Evolutionary conservation across 2,888 invertebrate species (phyloP).

Genomic region (Muscina levida): DNA sequence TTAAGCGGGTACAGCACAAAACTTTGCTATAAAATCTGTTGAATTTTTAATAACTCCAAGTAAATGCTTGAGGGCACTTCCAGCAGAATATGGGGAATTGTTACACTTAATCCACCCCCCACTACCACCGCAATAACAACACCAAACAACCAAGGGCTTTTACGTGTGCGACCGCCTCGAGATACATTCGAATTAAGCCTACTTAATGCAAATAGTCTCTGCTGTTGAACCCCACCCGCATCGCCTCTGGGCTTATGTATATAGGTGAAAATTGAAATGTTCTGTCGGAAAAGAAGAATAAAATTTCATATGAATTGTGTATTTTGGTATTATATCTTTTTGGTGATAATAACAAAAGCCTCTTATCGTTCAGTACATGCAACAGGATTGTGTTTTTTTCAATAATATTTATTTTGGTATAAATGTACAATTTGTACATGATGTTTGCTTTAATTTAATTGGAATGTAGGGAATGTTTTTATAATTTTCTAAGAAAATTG

Average conservation of each 20-base stretch:
- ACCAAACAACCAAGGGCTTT: background rate
- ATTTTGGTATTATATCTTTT: conserved; percentile 52
- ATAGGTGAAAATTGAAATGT: conserved; percentile 50
- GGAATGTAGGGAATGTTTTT: too few relatives aligned
- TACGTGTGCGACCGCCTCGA: conserved; percentile 37
- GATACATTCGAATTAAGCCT: conserved; percentile 47
- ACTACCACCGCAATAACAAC: conserved; percentile 12
- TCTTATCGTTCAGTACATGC: conserved; percentile 54
- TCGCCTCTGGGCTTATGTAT: conserved; percentile 5
- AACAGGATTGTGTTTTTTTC: conserved; percentile 51
- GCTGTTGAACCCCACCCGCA: background rate
- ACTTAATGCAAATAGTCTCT: conserved; percentile 54
- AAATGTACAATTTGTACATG: conserved; percentile 54
- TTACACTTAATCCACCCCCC: conserved; percentile 29
- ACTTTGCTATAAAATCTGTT: conserved; percentile 55
- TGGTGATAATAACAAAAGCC: conserved; percentile 60
- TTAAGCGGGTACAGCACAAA: background rate
- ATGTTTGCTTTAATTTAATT: conserved; percentile 30
- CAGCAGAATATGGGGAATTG: conserved; percentile 54
- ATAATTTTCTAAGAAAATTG: too few relatives aligned
- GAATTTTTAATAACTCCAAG: conserved; percentile 60
- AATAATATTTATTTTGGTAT: conserved; percentile 54
- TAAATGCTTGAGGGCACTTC: conserved; percentile 45
- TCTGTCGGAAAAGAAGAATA: conserved; percentile 21
- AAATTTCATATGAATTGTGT: conserved; percentile 42